Base-by-base conservation (phyloP, 2,797 vertebrate species). In the Odontamblyopus lacepedii region DNA sequence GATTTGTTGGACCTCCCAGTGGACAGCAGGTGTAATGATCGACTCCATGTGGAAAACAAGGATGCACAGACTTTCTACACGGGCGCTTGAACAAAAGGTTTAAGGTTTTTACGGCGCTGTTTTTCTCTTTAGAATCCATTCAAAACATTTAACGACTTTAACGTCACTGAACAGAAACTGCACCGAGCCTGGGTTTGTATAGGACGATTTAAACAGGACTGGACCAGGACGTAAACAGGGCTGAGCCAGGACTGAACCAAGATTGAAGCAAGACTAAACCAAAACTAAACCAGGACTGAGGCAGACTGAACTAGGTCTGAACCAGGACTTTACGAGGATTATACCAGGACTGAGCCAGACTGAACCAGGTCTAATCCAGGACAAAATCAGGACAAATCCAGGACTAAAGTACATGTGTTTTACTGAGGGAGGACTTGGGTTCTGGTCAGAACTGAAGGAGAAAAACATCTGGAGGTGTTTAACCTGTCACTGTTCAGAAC, bases 401-500 rank as follows among this genome's bases (percentile, higher is more conserved):
- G 59, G 59, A 18, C 27, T 16, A 30, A 44, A 44, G 27, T 35
- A 35, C 27, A 60, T 23, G n/a, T 12, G 23, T 56, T 56, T 26
- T 6, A 30, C 26, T 5, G 57, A 60, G 27, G 11, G 1, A 27
- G 30, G 30, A 62, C 16, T 23, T 19, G 60, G 62, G 4, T 26
- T 41, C 62, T 63, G 62, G 62, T 41, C 38, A 13, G 38, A 44
- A 19, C 62, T 41, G 62, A 23, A 62, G 16, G 62, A 63, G 62
- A 7, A 41, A 63, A 63, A 63, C 62, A 63, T 63, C 62, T 63
- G 62, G 62, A 63, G 62, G 11, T 5, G 62, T 63, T 63, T 41
- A 63, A 63, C 18, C 62, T 63, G 62, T 63, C 35, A 63, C 62
- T 41, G 62, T 5, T 12, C 59, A n/a, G 61, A 38, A 38, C 32